Percentiles rank a stretch among this genome's conserved stretches.
phyloP scores from a whole-genome alignment of 53 echinoderm and acorn worm genomes.

The Antedon mediterranea region DNA sequence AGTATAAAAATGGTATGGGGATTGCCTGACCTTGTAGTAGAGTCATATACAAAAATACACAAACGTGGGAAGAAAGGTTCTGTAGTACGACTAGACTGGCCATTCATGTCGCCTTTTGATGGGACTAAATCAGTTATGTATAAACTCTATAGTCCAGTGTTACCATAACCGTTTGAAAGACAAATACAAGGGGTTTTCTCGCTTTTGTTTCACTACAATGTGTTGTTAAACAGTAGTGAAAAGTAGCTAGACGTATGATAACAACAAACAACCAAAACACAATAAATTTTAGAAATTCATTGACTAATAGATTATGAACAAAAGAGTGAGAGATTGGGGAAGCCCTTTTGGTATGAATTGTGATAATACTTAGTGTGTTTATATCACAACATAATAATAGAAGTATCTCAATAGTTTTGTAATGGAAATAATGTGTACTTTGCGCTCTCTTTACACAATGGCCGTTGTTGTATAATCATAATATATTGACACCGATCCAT shows the following conservation, averaged over 20 bases:
- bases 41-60: not conserved
- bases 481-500: not conserved
- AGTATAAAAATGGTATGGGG: not conserved
- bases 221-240: not conserved
- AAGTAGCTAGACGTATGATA: too few relatives aligned
- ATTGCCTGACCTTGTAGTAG: not conserved
- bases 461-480: not conserved
- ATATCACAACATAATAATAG: not conserved
- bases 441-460: not conserved
- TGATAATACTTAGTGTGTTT: not conserved
- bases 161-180: not conserved
- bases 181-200: not conserved
- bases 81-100: not conserved
- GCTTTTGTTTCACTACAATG: not conserved
- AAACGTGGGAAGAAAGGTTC: not conserved
- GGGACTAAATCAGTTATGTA: not conserved
- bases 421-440: not conserved
- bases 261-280: not conserved
- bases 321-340: not conserved
- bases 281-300: not conserved
- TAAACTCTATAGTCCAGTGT: not conserved
- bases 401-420: not conserved
- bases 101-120: not conserved
- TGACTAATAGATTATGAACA: slow-evolving; percentile 1
- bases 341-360: not conserved